Conservation (phyloP, 1,140 invertebrate genomes). For the Euura lappo region DNA sequence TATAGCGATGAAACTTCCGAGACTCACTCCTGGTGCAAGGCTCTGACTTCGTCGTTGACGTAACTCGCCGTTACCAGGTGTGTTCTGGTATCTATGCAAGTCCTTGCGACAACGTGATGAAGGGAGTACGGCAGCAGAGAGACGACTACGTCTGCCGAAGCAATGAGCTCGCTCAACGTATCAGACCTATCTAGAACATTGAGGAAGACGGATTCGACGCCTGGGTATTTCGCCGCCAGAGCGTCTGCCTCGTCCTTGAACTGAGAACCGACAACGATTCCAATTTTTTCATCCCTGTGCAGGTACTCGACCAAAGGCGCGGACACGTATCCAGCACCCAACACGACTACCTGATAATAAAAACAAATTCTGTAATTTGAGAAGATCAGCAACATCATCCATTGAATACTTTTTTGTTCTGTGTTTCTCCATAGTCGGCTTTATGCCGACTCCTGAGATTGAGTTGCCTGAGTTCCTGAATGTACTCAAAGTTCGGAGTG, state of each 20-base stretch:
- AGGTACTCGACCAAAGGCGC: conserved; percentile 94
- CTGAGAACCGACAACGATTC: conserved; percentile 88
- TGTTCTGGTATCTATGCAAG: conserved; percentile 83
- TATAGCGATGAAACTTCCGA: conserved; percentile 13
- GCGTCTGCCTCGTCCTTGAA: conserved; percentile 87
- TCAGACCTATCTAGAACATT: conserved; percentile 79
- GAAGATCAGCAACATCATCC: not conserved
- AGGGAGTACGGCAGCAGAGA: conserved; percentile 93
- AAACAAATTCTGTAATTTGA: too few species aligned
- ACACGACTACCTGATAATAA: conserved; percentile 73
- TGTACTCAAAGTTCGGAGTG: conserved; percentile 94
- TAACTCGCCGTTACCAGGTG: conserved; percentile 99
- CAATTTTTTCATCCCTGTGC: conserved; percentile 78
- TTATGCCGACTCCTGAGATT: conserved; percentile 52
- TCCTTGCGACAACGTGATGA: conserved; percentile 84
- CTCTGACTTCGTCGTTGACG: conserved; percentile 81
- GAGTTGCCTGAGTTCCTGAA: conserved; percentile 80
- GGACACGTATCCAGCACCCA: conserved; percentile 96
- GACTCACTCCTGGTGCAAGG: conserved; percentile 78
- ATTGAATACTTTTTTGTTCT: conserved; percentile 15
- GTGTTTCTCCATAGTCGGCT: conserved; percentile 42
- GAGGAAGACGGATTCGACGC: conserved; percentile 82
- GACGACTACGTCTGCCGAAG: conserved; percentile 80
- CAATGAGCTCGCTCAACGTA: conserved; percentile 74
- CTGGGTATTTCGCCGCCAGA: conserved; percentile 76